Base-by-base conservation (phyloP, 2,113 vertebrate genomes). In the Gasterosteus nipponicus region DNA sequence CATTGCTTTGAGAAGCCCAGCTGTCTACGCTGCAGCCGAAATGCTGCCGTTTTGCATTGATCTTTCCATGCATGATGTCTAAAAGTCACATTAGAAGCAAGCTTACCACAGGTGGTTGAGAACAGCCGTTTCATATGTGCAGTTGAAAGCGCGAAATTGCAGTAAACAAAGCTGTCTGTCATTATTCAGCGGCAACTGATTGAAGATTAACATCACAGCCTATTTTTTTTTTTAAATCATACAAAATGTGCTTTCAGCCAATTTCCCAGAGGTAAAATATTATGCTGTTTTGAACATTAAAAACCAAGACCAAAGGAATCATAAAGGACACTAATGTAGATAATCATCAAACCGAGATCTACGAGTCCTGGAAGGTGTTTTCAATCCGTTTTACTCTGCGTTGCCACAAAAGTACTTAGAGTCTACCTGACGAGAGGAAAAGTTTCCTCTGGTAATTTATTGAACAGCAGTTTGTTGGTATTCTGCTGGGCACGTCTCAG, bases 381-480 rank as follows among this genome's bases (percentile, higher is more conserved):
- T 68, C 12, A 47, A 46, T 33, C 51, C 9, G 15, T 11, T 31
- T 15, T 42, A 59, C 18, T 46, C 29, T 73, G 29, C 1, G 0
- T 31, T 4, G 3, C 19, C 5, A 19, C 49, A 44, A 22, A 41
- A 56, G 39, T 68, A 62, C 62, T 1, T 68, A 11, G 19, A 64
- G 44, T 46, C 42, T 73, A 54, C 54, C 60, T 42, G 60, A 62
- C 22, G 0, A 22, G 31, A 68, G 44, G 71, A 60, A 26, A 80
- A 81, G 59, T 51, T 87, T 88, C 49, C 47, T 15, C 41, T 53
- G 59, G 0, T 75, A 79, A 83, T 58, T 83, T 75, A 84, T n/a
- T 84, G 68, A 80, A 69, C 7, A 69, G 33, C 46, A 44, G 67
- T 65, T 75, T 85, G 56, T 85, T 85, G 77, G 58, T 78, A 78